Conservation (phyloP, 2,888 invertebrate genomes). For the Pseudeuparius sepicola region DNA sequence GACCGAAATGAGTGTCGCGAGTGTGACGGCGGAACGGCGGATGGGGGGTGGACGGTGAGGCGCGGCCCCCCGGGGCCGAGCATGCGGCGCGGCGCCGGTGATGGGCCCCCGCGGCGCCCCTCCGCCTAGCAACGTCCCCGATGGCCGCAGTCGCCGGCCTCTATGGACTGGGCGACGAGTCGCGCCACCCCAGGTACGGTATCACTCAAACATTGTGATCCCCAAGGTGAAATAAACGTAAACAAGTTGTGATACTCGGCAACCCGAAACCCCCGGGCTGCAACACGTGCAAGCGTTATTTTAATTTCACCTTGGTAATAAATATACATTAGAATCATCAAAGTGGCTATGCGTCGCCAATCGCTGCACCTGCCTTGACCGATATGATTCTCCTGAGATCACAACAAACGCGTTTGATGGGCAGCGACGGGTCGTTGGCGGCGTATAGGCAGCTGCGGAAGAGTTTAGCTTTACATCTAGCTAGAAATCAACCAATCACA, state of each 20-base stretch:
- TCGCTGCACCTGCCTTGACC: too few relatives aligned
- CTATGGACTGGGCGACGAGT: conserved; percentile 69
- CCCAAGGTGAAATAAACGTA: too few relatives aligned
- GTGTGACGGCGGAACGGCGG: too few relatives aligned
- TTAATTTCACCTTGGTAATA: conserved; percentile 4
- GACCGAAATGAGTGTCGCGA: too few relatives aligned
- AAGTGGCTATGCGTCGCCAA: too few relatives aligned
- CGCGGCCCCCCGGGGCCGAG: conserved; percentile 22
- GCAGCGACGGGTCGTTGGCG: too few relatives aligned
- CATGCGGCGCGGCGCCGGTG: conserved; percentile 30
- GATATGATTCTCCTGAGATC: background rate
- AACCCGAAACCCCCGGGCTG: background rate
- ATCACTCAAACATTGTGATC: background rate
- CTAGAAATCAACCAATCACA: too few relatives aligned
- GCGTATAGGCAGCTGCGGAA: too few relatives aligned
- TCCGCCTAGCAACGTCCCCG: conserved; percentile 26
- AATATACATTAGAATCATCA: too few relatives aligned
- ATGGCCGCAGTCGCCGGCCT: conserved; percentile 76
- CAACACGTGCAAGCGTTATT: conserved; percentile 1
- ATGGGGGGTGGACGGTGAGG: too few relatives aligned
- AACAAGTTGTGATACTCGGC: background rate
- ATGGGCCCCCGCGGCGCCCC: conserved; percentile 29
- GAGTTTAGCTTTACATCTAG: too few relatives aligned
- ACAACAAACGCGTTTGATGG: background rate
- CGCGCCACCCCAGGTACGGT: conserved; percentile 42